A percentile compares a stretch with the other conserved stretches of the same genome.
These are phyloP conservation scores for Hyalella azteca DNA, from an alignment of 2,888 invertebrate genomes.

Conservation along the genomic window DNA sequence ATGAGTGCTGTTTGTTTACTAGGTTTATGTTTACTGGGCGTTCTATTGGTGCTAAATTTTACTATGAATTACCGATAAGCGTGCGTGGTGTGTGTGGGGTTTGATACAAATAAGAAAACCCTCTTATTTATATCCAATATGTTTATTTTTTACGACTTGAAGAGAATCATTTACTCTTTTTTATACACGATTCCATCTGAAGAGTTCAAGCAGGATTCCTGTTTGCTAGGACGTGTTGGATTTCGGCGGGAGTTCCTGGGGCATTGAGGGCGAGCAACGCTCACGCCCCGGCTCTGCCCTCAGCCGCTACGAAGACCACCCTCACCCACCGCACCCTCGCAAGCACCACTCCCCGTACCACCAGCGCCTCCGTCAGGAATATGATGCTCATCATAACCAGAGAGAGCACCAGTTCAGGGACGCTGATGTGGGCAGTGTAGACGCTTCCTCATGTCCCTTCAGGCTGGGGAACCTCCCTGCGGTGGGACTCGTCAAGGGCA, in stretches of 20 bases:
- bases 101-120: too few species aligned
- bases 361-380: slow-evolving; percentile 16
- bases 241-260: slow-evolving; percentile 56
- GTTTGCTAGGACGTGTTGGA: slow-evolving; percentile 10
- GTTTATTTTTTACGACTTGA: too few species aligned
- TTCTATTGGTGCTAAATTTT: too few species aligned
- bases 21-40: too few species aligned
- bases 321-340: not conserved
- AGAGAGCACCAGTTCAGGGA: slow-evolving; percentile 61
- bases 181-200: too few species aligned
- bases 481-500: slow-evolving; percentile 82
- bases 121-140: too few species aligned
- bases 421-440: slow-evolving; percentile 59
- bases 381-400: not conserved
- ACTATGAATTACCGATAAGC: too few species aligned
- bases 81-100: too few species aligned
- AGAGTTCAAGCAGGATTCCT: too few species aligned
- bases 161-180: too few species aligned
- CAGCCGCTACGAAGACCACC: not conserved
- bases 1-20: too few species aligned
- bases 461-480: slow-evolving; percentile 1
- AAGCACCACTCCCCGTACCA: slow-evolving; percentile 10
- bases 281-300: slow-evolving; percentile 38
- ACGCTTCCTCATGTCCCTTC: slow-evolving; percentile 17
- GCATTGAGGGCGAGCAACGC: slow-evolving; percentile 52